A percentile compares a stretch with the other conserved stretches of the same genome.
phyloP scores from a whole-genome alignment of 2,888 invertebrate species.

The Drosophila nigritarsus region DNA sequence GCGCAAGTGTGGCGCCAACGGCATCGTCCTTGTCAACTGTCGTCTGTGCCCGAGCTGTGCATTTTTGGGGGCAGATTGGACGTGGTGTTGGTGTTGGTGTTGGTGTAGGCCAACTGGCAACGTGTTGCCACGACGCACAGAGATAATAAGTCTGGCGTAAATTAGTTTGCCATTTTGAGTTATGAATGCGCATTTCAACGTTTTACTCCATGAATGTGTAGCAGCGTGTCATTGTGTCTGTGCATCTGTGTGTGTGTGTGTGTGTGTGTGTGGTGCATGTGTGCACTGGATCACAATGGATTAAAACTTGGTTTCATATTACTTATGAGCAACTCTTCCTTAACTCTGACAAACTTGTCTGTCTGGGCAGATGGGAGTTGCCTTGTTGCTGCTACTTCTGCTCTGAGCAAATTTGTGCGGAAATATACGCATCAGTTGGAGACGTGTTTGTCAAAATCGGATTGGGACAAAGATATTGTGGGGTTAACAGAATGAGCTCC shows the following conservation, averaged over 20 bases:
- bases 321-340: slow-evolving; percentile 41
- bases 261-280: slow-evolving; percentile 17
- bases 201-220: slow-evolving; percentile 15
- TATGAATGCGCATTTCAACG: slow-evolving; percentile 79
- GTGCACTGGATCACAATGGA: slow-evolving; percentile 63
- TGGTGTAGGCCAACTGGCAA: slow-evolving; percentile 33
- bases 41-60: slow-evolving; percentile 25
- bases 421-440: slow-evolving; percentile 23
- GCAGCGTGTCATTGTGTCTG: neutral
- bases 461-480: slow-evolving; percentile 12
- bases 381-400: neutral
- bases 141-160: slow-evolving; percentile 80
- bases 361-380: slow-evolving; percentile 1
- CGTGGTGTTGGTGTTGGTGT: neutral
- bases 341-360: slow-evolving; percentile 31
- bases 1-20: slow-evolving; percentile 42
- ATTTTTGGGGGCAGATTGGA: slow-evolving; percentile 11
- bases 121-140: slow-evolving; percentile 64
- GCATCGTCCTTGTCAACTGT: slow-evolving; percentile 45
- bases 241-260: neutral
- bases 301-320: slow-evolving; percentile 59
- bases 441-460: slow-evolving; percentile 18
- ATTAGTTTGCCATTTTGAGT: slow-evolving; percentile 81
- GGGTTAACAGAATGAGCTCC: slow-evolving; percentile 31
- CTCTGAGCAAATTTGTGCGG: slow-evolving; percentile 7